Evolutionary conservation across 2,113 vertebrate species (phyloP), one percentile per base, ranked within the genome.

Genomic region (Tragulus kanchil): DNA sequence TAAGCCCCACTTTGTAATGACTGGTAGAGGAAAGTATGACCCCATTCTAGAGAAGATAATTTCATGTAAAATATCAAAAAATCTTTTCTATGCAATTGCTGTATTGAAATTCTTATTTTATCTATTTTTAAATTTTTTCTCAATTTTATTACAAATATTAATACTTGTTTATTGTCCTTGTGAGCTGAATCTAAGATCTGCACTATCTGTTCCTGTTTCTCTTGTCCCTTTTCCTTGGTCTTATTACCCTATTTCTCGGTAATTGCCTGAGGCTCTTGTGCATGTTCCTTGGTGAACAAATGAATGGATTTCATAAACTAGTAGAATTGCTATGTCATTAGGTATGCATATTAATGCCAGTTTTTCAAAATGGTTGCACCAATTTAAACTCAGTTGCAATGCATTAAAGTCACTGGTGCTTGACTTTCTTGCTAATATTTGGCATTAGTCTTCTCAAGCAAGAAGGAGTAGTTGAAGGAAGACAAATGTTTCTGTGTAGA

Each of bases 281-380:
- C 13, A 23, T 10, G 6, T 42, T 19, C 17, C 26, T 62, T 89
- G 65, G 21, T 59, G 36, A 91, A 79, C 36, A 84, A 5, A 84
- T 42, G 36, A 28, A 67, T 10, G 3, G 1, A 78, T 84, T 90
- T 94, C 31, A 78, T 78, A 42, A 14, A 14, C 42, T 59, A 77
- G 42, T 16, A 61, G 52, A 86, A 89, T 28, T 75, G 21, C 17
- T 89, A 0, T 56, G 58, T 62, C 61, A 59, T 28, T 58, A 28
- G 54, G 21, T 56, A 31, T 36, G 15, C 13, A 48, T 58, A 16
- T 85, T 83, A 83, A 65, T 62, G 13, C 19, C 50, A 62, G 36
- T 85, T 95, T 96, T 94, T 48, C 59, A 64, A 89, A 91, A 86
- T 17, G 6, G n/a, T 83, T 73, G 48, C 48, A 90, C 14, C 62